phyloP scores from a whole-genome alignment of 2,113 vertebrate species.

The Labeo catla region DNA sequence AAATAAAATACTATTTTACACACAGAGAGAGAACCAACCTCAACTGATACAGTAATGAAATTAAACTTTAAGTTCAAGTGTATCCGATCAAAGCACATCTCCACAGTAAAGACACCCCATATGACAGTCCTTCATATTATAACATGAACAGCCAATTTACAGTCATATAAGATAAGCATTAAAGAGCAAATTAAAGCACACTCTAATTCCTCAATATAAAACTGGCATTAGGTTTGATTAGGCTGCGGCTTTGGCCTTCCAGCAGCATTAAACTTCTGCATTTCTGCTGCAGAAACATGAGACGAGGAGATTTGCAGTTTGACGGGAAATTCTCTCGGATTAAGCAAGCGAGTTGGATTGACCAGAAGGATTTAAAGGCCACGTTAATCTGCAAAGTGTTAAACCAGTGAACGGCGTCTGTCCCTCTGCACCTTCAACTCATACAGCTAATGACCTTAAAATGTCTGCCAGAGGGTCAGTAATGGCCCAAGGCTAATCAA shows the following conservation, averaged over 20 bases:
- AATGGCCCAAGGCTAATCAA: neutral
- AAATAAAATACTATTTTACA: neutral
- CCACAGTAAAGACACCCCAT: neutral
- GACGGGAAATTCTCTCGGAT: slow-evolving; percentile 51
- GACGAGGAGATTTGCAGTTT: slow-evolving; percentile 37
- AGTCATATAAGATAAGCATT: slow-evolving; percentile 37
- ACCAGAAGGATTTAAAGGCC: slow-evolving; percentile 74
- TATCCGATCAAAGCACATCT: neutral
- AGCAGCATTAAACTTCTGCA: neutral
- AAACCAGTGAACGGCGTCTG: slow-evolving; percentile 65
- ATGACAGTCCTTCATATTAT: neutral
- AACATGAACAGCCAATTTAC: neutral
- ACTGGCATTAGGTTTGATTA: slow-evolving; percentile 46
- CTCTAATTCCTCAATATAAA: slow-evolving; percentile 60
- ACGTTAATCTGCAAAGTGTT: slow-evolving; percentile 72
- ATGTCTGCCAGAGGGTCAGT: slow-evolving; percentile 9
- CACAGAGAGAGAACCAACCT: neutral
- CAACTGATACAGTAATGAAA: neutral
- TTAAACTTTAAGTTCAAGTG: neutral
- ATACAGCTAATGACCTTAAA: slow-evolving; percentile 50
- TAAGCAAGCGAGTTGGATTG: slow-evolving; percentile 66
- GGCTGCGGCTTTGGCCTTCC: slow-evolving; percentile 23
- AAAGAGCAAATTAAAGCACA: slow-evolving; percentile 63
- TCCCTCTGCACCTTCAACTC: slow-evolving; percentile 53
- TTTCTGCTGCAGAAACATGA: slow-evolving; percentile 17